Conservation (phyloP, 2,797 vertebrate species). For the Sarcoramphus papa region DNA sequence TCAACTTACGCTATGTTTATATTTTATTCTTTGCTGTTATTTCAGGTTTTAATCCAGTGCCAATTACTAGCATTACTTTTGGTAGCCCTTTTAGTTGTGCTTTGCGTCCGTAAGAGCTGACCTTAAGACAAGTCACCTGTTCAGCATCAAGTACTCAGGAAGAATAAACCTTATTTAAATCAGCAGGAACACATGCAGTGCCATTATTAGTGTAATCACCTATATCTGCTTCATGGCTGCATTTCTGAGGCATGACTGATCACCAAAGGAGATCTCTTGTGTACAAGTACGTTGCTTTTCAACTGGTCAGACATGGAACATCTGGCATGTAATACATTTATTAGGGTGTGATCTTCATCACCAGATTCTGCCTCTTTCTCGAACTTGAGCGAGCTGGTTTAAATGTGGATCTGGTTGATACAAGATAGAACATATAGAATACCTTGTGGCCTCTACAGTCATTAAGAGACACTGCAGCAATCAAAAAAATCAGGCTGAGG, state of each 20-base stretch:
- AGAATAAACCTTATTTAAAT: neutral
- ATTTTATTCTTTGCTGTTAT: neutral
- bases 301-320: neutral
- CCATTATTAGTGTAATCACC: neutral
- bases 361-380: neutral
- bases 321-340: neutral
- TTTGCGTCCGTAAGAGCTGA: neutral
- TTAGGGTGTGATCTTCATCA: neutral
- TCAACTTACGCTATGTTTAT: neutral
- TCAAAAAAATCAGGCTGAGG: neutral
- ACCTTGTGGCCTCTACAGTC: neutral
- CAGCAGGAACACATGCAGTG: neutral
- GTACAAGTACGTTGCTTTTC: neutral
- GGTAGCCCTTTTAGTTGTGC: neutral
- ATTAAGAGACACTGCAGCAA: neutral
- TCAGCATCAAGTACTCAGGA: neutral
- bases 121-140: neutral
- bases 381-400: neutral
- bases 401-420: neutral
- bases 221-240: neutral
- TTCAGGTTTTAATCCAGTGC: slow-evolving; percentile 6
- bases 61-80: neutral
- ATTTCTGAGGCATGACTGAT: neutral
- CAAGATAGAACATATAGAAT: neutral
- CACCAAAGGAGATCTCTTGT: neutral